Evolutionary conservation across 2,113 vertebrate species (phyloP).

Genomic region (Nibea albiflora): DNA sequence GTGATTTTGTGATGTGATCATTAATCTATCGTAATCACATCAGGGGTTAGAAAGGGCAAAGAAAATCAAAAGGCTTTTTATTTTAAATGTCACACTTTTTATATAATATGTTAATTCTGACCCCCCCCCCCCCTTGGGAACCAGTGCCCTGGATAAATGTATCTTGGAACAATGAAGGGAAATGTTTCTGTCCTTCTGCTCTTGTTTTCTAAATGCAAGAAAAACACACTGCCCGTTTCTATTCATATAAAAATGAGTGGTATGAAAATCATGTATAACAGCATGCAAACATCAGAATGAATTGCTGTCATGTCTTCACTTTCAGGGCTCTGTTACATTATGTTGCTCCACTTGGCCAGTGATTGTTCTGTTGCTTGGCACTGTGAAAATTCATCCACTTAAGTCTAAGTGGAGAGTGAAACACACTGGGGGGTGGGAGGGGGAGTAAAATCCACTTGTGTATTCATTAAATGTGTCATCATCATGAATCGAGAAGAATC

Average conservation of each 20-base stretch:
- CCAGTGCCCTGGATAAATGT: too few species aligned
- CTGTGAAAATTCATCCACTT: slow-evolving; percentile 2
- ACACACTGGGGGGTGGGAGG: neutral
- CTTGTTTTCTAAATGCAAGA: too few species aligned
- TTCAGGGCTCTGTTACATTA: neutral
- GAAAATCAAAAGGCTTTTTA: too few species aligned
- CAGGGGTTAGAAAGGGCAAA: too few species aligned
- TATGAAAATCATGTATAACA: neutral
- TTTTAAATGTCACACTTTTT: too few species aligned
- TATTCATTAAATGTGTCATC: neutral
- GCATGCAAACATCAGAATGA: neutral
- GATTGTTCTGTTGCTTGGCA: neutral
- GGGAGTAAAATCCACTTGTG: neutral
- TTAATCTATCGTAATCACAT: too few species aligned
- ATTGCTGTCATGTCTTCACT: neutral
- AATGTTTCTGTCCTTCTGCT: too few species aligned
- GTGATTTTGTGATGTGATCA: too few species aligned
- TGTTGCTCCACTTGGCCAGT: neutral
- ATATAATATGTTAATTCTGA: too few species aligned
- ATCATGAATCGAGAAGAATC: neutral
- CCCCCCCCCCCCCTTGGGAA: too few species aligned
- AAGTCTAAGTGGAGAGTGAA: neutral
- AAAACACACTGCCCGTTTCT: too few species aligned
- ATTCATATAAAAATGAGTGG: neutral
- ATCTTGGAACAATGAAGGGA: too few species aligned